Percentiles rank a stretch among this genome's conserved stretches.
These are phyloP conservation scores for Tachina fera DNA, from an alignment of 2,888 invertebrate species.

Conservation along the genomic window DNA sequence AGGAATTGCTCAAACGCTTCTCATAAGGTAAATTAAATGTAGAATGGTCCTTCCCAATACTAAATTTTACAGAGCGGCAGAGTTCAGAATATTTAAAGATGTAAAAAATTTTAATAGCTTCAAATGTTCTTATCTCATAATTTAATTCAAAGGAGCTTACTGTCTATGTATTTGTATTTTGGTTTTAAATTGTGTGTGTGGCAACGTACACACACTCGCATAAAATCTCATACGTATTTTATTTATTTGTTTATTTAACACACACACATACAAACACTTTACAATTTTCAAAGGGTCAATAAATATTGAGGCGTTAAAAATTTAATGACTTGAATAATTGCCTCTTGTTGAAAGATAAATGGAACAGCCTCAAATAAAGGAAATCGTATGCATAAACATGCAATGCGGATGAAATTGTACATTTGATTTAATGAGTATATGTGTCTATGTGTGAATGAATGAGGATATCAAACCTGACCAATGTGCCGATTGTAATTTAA, in stretches of 20 bases:
- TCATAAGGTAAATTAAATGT: too few species aligned
- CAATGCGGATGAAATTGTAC: background rate
- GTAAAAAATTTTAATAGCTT: too few species aligned
- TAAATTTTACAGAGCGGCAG: too few species aligned
- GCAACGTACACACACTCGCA: background rate
- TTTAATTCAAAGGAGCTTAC: too few species aligned
- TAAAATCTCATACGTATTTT: background rate
- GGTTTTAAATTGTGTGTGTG: too few species aligned
- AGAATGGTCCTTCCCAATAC: too few species aligned
- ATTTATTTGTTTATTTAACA: background rate
- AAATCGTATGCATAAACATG: background rate
- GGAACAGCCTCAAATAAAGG: conserved; percentile 64
- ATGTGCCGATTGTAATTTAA: conserved; percentile 74
- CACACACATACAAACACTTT: background rate
- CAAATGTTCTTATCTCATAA: too few species aligned
- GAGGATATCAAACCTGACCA: conserved; percentile 46
- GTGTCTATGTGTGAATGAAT: background rate
- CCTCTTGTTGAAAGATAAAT: conserved; percentile 55
- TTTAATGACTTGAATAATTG: conserved; percentile 78
- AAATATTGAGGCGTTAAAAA: conserved; percentile 75
- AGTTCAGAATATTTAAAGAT: too few species aligned
- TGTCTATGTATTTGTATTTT: too few species aligned
- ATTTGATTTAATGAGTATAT: conserved; percentile 26
- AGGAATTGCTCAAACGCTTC: too few species aligned
- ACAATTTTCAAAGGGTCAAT: conserved; percentile 32